Base-by-base conservation (phyloP, 1,140 invertebrate genomes). In the Varroa destructor region DNA sequence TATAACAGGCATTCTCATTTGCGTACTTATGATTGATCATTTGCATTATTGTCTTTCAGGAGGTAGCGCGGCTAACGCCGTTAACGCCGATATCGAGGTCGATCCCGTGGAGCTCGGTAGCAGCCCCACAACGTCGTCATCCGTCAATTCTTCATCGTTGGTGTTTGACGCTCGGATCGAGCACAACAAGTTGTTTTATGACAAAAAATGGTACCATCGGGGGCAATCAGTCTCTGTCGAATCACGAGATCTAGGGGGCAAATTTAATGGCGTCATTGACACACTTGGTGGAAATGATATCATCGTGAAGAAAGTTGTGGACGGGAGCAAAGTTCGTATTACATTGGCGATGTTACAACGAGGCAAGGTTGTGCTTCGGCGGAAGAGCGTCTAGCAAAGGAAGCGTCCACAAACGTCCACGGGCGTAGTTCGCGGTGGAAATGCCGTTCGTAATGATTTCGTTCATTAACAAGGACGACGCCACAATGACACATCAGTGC, bases 141-240 rank as follows among this genome's bases (percentile, higher is more conserved):
- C 46, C 4, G 46, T 51, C 8, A 51, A 51, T 8, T 3, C 46
- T 51, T 51, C 46, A 8, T 51, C 46, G 46, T 51, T 51, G 4
- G 4, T 51, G 4, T 51, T 51, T 8, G 91, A 93, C 77, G 89
- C 89, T 14, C 85, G 87, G 76, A 92, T 96, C 76, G 92, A 95
- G 81, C 91, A 95, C 83, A 92, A 93, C 71, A 93, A 94, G 83
- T 81, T 97, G 58, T 84, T 90, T 76, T 96, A 91, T 82, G 92
- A 97, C 80, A 86, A 90, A 76, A 84, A 90, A 80, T 97, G 92
- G 93, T 88, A 80, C 81, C 91, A 94, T 79, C 84, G 92, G 73
- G 93, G 93, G 1, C 91, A 95, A 80, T 87, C 89, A 73, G 87
- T 96, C 43, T 92, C 88, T 80, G 87, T 95, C 5, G 92, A 93